Conservation (phyloP, 2,888 invertebrate species). For the Bombylius major region DNA sequence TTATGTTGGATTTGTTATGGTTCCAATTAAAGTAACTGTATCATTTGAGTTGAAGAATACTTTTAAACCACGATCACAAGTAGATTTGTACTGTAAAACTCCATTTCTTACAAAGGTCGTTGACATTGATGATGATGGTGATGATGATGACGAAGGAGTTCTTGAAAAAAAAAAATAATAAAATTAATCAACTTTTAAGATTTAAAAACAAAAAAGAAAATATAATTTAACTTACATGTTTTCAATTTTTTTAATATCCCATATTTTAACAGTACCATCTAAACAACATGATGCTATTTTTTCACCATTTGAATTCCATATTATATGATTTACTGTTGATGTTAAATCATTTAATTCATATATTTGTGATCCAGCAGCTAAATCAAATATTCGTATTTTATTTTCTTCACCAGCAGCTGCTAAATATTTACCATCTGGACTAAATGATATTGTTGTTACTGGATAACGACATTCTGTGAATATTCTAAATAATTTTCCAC, state of each 20-base stretch:
- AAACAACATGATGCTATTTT: slow-evolving; percentile 54
- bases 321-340: slow-evolving; percentile 42
- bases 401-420: slow-evolving; percentile 68
- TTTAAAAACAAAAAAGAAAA: too few species aligned
- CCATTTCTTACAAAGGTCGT: background rate
- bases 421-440: slow-evolving; percentile 70
- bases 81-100: slow-evolving; percentile 11
- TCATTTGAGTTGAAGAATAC: slow-evolving; percentile 28
- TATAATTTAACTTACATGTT: background rate
- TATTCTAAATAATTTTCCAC: slow-evolving; percentile 68
- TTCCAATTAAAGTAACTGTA: slow-evolving; percentile 28
- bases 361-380: slow-evolving; percentile 45
- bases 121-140: slow-evolving; percentile 6
- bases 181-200: background rate
- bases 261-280: slow-evolving; percentile 52
- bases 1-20: slow-evolving; percentile 12
- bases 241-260: slow-evolving; percentile 37
- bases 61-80: slow-evolving; percentile 13
- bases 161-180: background rate
- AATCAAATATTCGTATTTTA: slow-evolving; percentile 52
- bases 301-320: slow-evolving; percentile 46
- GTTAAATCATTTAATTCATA: slow-evolving; percentile 47
- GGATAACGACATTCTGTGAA: slow-evolving; percentile 65
- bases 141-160: background rate
- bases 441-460: slow-evolving; percentile 66